phyloP scores from a whole-genome alignment of 2,797 vertebrate species.

The Chaenodraco wilsoni region DNA sequence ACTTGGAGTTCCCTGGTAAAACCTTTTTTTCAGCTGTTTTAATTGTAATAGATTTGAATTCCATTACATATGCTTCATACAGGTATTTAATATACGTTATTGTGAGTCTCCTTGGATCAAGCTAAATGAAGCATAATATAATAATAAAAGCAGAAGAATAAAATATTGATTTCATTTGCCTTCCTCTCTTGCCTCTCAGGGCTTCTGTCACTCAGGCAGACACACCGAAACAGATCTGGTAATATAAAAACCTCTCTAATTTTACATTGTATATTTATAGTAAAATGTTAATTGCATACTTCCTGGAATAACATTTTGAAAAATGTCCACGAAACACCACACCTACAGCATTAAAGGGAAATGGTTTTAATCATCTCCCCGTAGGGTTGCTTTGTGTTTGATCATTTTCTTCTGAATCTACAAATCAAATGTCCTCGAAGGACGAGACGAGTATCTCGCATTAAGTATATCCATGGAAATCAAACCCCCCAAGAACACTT shows the following conservation, averaged over 20 bases:
- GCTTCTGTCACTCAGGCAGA: background rate
- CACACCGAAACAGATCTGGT: background rate
- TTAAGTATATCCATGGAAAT: constrained; percentile 52
- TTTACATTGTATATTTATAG: background rate
- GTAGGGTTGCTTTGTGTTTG: constrained; percentile 23
- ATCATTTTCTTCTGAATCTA: constrained; percentile 38
- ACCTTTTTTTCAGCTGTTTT: too few species aligned
- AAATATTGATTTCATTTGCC: too few species aligned
- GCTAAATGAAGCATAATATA: too few species aligned
- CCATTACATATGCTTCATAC: too few species aligned
- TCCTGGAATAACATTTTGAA: constrained; percentile 1
- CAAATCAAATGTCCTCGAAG: constrained; percentile 46
- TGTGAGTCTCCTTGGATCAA: too few species aligned
- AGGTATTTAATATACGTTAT: too few species aligned
- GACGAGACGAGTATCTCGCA: constrained; percentile 23
- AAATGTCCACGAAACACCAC: background rate
- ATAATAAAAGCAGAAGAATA: too few species aligned
- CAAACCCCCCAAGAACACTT: constrained; percentile 57
- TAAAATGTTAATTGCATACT: constrained; percentile 31
- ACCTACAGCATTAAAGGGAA: constrained; percentile 17
- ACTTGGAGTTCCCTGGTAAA: too few species aligned
- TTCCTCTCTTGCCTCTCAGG: too few species aligned
- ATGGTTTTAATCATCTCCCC: constrained; percentile 29
- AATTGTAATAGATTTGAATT: too few species aligned
- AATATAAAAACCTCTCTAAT: background rate